Evolutionary conservation across 2,113 vertebrate genomes (phyloP).

Genomic region (Litocranius walleri): DNA sequence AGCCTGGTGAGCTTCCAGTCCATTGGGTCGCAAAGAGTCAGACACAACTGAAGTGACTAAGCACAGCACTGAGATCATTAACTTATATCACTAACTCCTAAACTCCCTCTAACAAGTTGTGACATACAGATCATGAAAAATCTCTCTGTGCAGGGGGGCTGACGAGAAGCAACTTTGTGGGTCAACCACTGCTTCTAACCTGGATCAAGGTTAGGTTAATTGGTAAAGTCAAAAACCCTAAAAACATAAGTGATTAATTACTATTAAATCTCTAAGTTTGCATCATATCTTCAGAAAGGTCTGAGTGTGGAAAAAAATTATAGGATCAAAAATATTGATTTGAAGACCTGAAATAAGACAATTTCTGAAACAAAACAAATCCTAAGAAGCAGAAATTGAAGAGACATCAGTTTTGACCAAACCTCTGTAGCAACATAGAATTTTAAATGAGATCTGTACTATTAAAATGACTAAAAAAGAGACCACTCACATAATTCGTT

Average conservation of each 20-base stretch:
- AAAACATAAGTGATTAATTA: neutral
- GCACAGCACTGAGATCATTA: neutral
- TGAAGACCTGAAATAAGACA: neutral
- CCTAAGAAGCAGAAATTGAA: neutral
- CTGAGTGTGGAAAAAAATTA: neutral
- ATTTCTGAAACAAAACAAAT: conserved; percentile 17
- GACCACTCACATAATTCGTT: neutral
- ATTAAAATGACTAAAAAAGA: neutral
- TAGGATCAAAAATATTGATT: neutral
- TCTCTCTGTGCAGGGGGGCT: neutral
- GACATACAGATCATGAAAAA: neutral
- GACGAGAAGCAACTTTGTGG: neutral
- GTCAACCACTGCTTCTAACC: neutral
- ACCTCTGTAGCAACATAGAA: neutral
- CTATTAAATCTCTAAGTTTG: neutral
- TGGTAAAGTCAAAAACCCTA: neutral
- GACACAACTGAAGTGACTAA: neutral
- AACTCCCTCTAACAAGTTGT: neutral
- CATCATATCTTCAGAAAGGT: neutral
- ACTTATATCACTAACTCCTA: neutral
- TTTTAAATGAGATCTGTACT: neutral
- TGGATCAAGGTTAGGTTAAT: neutral
- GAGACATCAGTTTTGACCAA: neutral
- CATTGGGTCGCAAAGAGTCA: neutral
- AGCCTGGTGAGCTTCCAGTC: neutral